Percentiles rank a stretch among this genome's conserved stretches.
Evolutionary conservation across 2,797 vertebrate genomes (phyloP).

Genomic region (Arrhamphus sclerolepis): DNA sequence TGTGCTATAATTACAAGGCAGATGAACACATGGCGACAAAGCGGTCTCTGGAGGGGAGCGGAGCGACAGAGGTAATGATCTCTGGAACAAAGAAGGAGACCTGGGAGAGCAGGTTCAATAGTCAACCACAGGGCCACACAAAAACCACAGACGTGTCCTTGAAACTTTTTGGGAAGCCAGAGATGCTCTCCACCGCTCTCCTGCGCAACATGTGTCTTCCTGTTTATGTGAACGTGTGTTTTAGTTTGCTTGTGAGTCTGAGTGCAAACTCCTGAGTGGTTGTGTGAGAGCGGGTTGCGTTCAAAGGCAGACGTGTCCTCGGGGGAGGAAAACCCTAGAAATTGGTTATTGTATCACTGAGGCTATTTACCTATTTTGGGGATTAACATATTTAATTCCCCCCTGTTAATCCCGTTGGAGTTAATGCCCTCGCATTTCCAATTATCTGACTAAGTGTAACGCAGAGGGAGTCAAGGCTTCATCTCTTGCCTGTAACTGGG

Average conservation of each 20-base stretch:
- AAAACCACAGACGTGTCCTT: conserved; percentile 82
- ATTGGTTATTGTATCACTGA: conserved; percentile 88
- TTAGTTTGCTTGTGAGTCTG: conserved; percentile 7
- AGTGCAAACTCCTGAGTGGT: conserved; percentile 18
- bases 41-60: conserved; percentile 61
- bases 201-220: background rate
- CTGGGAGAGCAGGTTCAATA: conserved; percentile 80
- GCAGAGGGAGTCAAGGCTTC: conserved; percentile 75
- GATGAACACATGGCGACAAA: conserved; percentile 83
- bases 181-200: conserved; percentile 56
- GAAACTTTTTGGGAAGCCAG: conserved; percentile 76
- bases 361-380: conserved; percentile 90
- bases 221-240: conserved; percentile 30
- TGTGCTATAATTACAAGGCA: conserved; percentile 85
- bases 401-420: conserved; percentile 85
- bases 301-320: conserved; percentile 87
- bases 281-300: conserved; percentile 68
- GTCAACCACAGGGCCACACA: conserved; percentile 72
- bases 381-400: conserved; percentile 90
- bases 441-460: conserved; percentile 87
- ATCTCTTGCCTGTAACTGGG: conserved; percentile 74
- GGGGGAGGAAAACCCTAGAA: conserved; percentile 86
- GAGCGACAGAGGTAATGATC: conserved; percentile 74
- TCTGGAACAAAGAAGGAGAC: conserved; percentile 78
- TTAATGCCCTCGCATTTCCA: conserved; percentile 88